These are phyloP conservation scores for Sitodiplosis mosellana DNA, from an alignment of 1,140 invertebrate species.

Conservation along the genomic window DNA sequence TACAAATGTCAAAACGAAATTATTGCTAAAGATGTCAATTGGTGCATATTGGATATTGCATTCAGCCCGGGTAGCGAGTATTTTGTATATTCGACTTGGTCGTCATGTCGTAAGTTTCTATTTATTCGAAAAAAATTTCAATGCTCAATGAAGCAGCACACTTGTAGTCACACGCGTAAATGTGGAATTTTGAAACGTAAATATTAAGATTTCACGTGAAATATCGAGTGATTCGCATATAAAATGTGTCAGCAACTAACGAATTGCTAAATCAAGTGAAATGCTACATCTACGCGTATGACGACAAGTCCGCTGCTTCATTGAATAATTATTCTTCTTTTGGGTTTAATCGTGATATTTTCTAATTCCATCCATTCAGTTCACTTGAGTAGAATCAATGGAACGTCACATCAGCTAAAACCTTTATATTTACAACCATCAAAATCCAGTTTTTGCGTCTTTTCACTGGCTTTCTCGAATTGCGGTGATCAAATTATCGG, in stretches of 20 bases:
- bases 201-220: too few species aligned
- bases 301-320: too few species aligned
- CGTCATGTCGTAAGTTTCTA: slow-evolving; percentile 56
- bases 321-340: too few species aligned
- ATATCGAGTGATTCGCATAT: too few species aligned
- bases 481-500: slow-evolving; percentile 57
- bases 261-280: too few species aligned
- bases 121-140: too few species aligned
- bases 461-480: slow-evolving; percentile 57
- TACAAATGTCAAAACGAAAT: slow-evolving; percentile 38
- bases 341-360: too few species aligned
- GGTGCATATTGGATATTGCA: slow-evolving; percentile 65
- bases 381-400: slow-evolving; percentile 51
- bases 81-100: slow-evolving; percentile 70
- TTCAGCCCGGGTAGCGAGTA: slow-evolving; percentile 56
- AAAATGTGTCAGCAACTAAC: too few species aligned
- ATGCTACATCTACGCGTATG: too few species aligned
- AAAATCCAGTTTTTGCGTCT: slow-evolving; percentile 52
- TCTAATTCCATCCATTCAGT: slow-evolving; percentile 33
- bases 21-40: slow-evolving; percentile 53
- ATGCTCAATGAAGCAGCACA: too few species aligned
- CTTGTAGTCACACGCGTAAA: too few species aligned
- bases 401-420: slow-evolving; percentile 40
- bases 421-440: slow-evolving; percentile 41
- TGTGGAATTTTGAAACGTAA: too few species aligned